Base-by-base conservation (phyloP, 2,888 invertebrate genomes). In the Neoaliturus tenellus region DNA sequence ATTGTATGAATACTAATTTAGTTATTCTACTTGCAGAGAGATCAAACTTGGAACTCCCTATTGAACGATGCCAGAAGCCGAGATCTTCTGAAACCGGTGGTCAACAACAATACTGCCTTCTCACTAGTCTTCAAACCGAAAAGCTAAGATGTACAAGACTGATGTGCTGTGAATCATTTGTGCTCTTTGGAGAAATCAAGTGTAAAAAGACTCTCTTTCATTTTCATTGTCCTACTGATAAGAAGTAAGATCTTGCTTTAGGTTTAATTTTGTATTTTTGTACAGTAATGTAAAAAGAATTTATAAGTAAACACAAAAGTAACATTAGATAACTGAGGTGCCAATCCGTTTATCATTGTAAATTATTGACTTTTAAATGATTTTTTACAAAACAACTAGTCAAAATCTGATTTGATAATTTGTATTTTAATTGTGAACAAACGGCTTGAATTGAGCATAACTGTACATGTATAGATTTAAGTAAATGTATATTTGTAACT, bases 261-360 rank as follows among this genome's bases (percentile, higher is more conserved):
- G 62, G 28, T 62, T 51, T 62, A 62, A 17, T 71, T 71, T 71
- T 71, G 71, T 71, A 71, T 71, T 71, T 71, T 71, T 71, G 20
- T 71, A 62, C 5, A 28, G n/a, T 62, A 62, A 23, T 14, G 44
- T 14, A 14, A 12, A 14, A n/a, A 6, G 10, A 10, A 35, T 35
- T 35, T 35, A 35, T 6, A 48, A 48, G 3, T 48, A 48, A 14
- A 10, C 5, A 48, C 2, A 48, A 48, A 14, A 17, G 48, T 48
- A 3, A 3, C n/a, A 17, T 14, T 3, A 48, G 6, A 12, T 8
- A 48, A 48, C 35, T 35, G 35, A 44, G 12, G 44, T 44, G 39
- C 39, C 14, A 6, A 51, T 23, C 8, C 10, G 20, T 23, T 51
- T 20, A 51, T 23, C 51, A 6, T 51, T 51, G 10, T 20, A 23